Evolutionary conservation across 1,140 invertebrate genomes (phyloP), one percentile per base, ranked within the genome.

Genomic region (Belonocnema kinseyi): DNA sequence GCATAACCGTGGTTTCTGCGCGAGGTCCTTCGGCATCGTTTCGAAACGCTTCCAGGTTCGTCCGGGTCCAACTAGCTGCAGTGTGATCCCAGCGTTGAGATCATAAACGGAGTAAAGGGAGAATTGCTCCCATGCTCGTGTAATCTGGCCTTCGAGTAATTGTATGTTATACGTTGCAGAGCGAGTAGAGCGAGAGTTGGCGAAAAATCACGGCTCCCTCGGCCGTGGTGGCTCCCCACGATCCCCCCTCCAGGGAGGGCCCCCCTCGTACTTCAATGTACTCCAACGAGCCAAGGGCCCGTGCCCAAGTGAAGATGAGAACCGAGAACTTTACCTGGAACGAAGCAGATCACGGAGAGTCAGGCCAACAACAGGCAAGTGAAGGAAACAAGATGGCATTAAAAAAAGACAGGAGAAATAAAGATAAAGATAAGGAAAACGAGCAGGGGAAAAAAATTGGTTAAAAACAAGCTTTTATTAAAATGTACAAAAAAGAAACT

Each of bases 91-190:
- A 77, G 82, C 79, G 81, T 84, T 77, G 79, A 84, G 85, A 87
- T 85, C 84, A 83, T 87, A 83, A 86, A 86, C 85, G 86, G 85
- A 33, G 26, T 33, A 33, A 33, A 81, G 78, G 80, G 81, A 82
- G 82, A 81, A 81, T 80, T 81, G 85, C 86, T 88, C 87, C 83
- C 85, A 85, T 88, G 88, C 87, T 85, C 85, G 86, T 89, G 89
- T 90, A 89, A 90, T 90, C 88, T 89, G 85, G 88, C 88, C 86
- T 84, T 84, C 82, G 84, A 86, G 88, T 90, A 90, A 90, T 90
- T 90, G 89, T 89, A 89, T 81, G 89, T 90, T 90, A 88, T 88
- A 88, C 87, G 87, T 85, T 82, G 53, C 86, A 80, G 81, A 76
- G 71, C 75, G 74, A 79, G 26, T 5, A 33, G 26, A 33, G 72